Conservation (phyloP, 2,113 vertebrate species). For the Pipra filicauda region DNA sequence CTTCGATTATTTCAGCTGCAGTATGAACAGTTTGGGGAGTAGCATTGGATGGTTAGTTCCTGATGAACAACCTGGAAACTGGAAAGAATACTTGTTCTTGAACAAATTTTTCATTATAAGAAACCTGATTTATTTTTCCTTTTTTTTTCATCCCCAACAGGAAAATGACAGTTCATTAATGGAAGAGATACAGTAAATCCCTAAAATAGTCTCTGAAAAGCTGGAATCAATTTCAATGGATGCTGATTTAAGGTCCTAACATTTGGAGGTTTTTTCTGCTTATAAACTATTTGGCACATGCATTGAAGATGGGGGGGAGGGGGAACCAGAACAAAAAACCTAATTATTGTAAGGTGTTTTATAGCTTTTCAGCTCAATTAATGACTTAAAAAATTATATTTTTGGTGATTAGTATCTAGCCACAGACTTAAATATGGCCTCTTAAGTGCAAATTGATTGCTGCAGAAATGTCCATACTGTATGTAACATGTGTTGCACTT, state of each 20-base stretch:
- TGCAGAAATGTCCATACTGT: neutral
- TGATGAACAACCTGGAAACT: neutral
- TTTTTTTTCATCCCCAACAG: neutral
- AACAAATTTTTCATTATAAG: neutral
- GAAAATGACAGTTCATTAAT: neutral
- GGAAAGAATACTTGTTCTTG: neutral
- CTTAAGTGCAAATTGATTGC: neutral
- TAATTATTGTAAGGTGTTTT: neutral
- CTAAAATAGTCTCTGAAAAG: neutral
- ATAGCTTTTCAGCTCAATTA: neutral
- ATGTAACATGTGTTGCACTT: neutral
- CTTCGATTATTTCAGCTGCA: neutral
- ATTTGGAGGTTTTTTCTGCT: neutral
- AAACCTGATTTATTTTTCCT: neutral
- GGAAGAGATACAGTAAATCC: neutral
- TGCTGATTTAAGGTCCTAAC: neutral
- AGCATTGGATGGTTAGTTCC: neutral
- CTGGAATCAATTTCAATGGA: neutral
- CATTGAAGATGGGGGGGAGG: neutral
- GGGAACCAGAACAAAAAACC: neutral
- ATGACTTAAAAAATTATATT: neutral
- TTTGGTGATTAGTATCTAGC: neutral
- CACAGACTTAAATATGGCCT: neutral
- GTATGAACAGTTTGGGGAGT: neutral
- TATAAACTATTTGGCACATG: neutral